Base-by-base conservation (phyloP, 2,797 vertebrate species). In the Lepilemur ruficaudatus region DNA sequence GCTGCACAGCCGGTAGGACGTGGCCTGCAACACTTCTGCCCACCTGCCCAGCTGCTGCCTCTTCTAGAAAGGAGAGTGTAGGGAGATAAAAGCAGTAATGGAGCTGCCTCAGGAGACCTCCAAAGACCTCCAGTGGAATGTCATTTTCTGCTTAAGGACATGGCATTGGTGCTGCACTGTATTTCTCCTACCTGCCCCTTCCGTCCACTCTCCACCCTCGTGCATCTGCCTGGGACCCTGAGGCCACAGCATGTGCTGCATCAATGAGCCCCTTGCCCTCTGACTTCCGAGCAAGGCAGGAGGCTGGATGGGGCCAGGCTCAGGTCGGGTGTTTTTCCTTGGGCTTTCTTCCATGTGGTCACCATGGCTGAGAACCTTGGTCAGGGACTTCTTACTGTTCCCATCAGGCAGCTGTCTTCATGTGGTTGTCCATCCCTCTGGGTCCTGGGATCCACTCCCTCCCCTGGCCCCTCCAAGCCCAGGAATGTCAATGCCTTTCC, bases 401-500 rank as follows among this genome's bases (percentile, higher is more conserved):
- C 4, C 18, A 4, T 9, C 35, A 23, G 38, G 38, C 17, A 79
- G 20, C 0, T 0, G 1, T 20, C 7, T 70, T 17, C 13, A 20
- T 0, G 4, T 2, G 28, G 30, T 13, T 57, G 20, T 2, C 28
- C 2, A n/a, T 50, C 11, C 6, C 3, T 46, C 25, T n/a, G 9
- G 43, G 30, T 67, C 23, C 30, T 12, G 8, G 1, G 12, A 46
- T 61, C 22, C 14, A 38, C 4, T 22, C 1, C 7, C 2, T 76
- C 17, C 38, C 55, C 46, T 32, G 25, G 4, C 12, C 8, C 32
- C 23, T 87, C 43, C 57, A 55, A 46, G 32, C 25, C 50, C 57
- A 7, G 11, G 8, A 55, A 15, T 43, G 43, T 15, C 3, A 13
- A 15, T 20, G 4, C 4, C 41, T 23, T 22, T 48, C 7, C 13